Evolutionary conservation across 2,888 invertebrate genomes (phyloP).

Genomic region (Phaedon cochleariae): DNA sequence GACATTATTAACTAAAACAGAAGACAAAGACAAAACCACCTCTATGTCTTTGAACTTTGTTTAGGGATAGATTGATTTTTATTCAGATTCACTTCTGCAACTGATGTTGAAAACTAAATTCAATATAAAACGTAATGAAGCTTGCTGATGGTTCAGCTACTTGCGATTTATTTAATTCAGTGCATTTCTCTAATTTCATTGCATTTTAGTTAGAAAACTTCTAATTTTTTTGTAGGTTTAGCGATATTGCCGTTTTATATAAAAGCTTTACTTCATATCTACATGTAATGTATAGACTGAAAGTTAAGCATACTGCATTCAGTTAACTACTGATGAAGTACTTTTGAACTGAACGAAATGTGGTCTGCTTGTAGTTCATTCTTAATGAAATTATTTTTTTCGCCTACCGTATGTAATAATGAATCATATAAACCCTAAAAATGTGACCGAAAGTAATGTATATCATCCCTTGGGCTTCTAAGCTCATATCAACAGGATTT

Average conservation of each 20-base stretch:
- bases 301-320: neutral
- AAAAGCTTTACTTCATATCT: conserved; percentile 28
- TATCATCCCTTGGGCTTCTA: too few species aligned
- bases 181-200: conserved; percentile 31
- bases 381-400: too few species aligned
- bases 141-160: neutral
- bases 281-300: conserved; percentile 6
- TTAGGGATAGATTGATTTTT: conserved; percentile 9
- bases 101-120: neutral
- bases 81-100: conserved; percentile 19
- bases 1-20: conserved; percentile 29
- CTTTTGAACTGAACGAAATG: too few species aligned
- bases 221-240: conserved; percentile 28
- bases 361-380: too few species aligned
- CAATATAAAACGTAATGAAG: too few species aligned
- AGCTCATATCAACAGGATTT: too few species aligned
- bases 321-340: neutral
- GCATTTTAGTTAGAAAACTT: conserved; percentile 25
- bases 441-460: too few species aligned
- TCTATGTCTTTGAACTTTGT: conserved; percentile 36
- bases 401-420: too few species aligned
- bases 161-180: conserved; percentile 11
- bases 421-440: too few species aligned
- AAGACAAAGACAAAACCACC: conserved; percentile 42
- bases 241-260: conserved; percentile 28